phyloP scores from a whole-genome alignment of 2,113 vertebrate species.

The Ardeotis arabs region DNA sequence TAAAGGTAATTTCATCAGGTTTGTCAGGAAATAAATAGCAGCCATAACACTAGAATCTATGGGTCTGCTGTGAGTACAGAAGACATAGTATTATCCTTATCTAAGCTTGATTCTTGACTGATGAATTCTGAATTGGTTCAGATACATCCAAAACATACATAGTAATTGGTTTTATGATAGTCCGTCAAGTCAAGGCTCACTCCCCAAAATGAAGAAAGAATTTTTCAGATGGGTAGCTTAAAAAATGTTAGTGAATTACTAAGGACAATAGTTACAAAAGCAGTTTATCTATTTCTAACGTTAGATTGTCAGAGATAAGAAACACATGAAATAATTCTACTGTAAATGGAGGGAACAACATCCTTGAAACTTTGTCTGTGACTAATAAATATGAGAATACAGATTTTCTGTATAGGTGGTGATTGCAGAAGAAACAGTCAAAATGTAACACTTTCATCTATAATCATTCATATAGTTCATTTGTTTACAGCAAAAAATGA shows the following conservation, averaged over 20 bases:
- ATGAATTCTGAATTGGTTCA: background rate
- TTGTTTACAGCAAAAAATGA: background rate
- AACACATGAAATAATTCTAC: background rate
- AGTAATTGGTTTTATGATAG: background rate
- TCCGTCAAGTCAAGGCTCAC: background rate
- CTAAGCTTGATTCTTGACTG: background rate
- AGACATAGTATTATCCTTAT: background rate
- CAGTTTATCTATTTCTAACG: background rate
- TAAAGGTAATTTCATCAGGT: background rate
- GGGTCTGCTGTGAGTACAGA: background rate
- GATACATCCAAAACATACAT: background rate
- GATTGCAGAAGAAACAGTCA: background rate
- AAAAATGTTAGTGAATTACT: background rate
- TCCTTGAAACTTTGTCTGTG: background rate
- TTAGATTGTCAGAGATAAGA: background rate
- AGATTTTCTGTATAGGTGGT: background rate
- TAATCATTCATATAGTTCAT: background rate
- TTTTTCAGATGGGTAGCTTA: background rate
- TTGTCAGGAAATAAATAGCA: background rate
- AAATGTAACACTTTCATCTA: background rate
- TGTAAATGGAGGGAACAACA: background rate
- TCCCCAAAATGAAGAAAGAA: background rate
- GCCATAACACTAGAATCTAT: background rate
- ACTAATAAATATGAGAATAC: background rate
- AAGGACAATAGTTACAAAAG: background rate